A percentile compares a stretch with the other conserved stretches of the same genome.
Conservation (phyloP, 2,888 invertebrate genomes). For the Ametastegia equiseti region DNA sequence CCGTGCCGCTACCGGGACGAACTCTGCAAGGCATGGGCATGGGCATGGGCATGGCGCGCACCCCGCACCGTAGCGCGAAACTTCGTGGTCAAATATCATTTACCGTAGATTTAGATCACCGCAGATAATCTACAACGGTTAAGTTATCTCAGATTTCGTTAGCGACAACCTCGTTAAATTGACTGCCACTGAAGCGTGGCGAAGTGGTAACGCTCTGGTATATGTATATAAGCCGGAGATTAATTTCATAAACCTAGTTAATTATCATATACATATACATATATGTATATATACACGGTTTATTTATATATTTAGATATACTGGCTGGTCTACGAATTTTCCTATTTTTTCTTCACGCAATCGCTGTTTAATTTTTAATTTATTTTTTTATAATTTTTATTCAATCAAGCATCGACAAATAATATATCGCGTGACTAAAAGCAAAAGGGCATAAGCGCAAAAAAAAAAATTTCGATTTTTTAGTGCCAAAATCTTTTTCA, state of each 20-base stretch:
- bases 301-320: background rate
- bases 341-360: too few species aligned
- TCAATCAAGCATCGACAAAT: too few species aligned
- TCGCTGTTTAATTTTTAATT: too few species aligned
- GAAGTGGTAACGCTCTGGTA: background rate
- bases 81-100: slow-evolving; percentile 59
- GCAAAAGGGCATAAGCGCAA: too few species aligned
- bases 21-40: too few species aligned
- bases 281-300: too few species aligned
- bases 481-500: too few species aligned
- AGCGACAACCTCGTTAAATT: slow-evolving; percentile 62
- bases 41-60: too few species aligned
- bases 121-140: slow-evolving; percentile 57
- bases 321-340: background rate
- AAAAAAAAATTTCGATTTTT: too few species aligned
- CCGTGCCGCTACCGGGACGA: too few species aligned
- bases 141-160: slow-evolving; percentile 47
- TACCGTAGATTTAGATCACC: slow-evolving; percentile 60
- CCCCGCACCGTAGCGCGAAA: slow-evolving; percentile 27
- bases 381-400: too few species aligned
- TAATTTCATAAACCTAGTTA: background rate
- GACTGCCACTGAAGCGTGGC: slow-evolving; percentile 29
- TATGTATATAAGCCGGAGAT: background rate
- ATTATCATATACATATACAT: background rate
- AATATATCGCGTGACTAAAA: too few species aligned